Evolutionary conservation across 2,113 vertebrate species (phyloP).

Genomic region (Leptocoma aspasia): DNA sequence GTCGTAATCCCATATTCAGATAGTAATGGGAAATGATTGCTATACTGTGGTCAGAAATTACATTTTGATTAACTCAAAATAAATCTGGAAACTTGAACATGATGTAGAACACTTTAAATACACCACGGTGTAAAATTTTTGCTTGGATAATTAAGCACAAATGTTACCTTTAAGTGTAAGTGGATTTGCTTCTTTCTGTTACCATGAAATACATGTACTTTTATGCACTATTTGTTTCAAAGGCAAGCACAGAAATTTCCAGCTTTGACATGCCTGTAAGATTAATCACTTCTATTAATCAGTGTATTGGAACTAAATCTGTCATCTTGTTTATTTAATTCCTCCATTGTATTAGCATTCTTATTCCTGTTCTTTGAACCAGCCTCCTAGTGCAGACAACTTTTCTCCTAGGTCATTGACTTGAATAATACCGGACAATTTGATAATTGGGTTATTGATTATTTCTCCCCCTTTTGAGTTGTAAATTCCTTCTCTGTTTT

Average conservation of each 20-base stretch:
- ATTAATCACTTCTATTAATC: neutral
- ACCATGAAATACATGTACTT: neutral
- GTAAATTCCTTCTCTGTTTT: neutral
- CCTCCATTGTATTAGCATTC: neutral
- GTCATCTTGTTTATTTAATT: neutral
- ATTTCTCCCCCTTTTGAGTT: conserved; percentile 39
- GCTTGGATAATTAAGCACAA: neutral
- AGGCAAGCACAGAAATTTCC: neutral
- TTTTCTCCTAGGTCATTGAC: conserved; percentile 8
- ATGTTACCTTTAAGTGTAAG: neutral
- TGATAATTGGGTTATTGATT: conserved; percentile 56
- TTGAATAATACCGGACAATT: neutral
- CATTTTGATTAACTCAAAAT: neutral
- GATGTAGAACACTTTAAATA: neutral
- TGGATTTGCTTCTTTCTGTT: neutral
- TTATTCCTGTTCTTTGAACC: neutral
- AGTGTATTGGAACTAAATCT: neutral
- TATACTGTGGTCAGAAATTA: neutral
- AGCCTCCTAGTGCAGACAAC: neutral
- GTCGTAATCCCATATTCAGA: neutral
- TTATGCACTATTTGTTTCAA: neutral
- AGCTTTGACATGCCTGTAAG: neutral
- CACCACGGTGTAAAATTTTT: neutral
- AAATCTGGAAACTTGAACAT: neutral
- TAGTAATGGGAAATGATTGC: neutral